phyloP scores from a whole-genome alignment of 2,113 vertebrate species.

The Otis tarda region DNA sequence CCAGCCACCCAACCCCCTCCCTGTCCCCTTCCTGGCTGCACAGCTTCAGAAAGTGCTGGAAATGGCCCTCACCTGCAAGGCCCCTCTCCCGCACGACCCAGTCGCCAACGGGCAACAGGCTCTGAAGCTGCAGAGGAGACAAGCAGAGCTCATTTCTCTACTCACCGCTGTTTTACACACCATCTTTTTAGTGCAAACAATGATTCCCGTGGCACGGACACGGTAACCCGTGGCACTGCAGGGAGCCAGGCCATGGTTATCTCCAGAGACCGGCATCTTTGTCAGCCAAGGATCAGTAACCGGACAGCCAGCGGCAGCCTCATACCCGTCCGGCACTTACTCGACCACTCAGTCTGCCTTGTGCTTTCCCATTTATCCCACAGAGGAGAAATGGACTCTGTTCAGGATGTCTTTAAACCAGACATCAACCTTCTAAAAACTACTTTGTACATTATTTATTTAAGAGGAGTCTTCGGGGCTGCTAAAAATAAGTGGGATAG shows the following conservation, averaged over 20 bases:
- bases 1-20: neutral
- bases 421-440: neutral
- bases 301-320: neutral
- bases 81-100: neutral
- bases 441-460: neutral
- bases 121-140: neutral
- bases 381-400: neutral
- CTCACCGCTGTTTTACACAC: neutral
- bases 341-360: neutral
- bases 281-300: too few species aligned
- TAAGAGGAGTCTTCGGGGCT: neutral
- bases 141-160: neutral
- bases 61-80: neutral
- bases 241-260: neutral
- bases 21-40: too few species aligned
- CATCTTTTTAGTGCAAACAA: neutral
- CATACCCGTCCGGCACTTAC: neutral
- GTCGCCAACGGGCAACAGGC: fast-evolving
- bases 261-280: neutral
- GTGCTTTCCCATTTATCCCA: neutral
- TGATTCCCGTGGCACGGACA: neutral
- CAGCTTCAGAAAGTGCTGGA: neutral
- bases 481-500: neutral
- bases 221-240: neutral
- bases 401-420: neutral